Evolutionary conservation across 2,888 invertebrate species (phyloP).

Genomic region (Conchocele bisecta): DNA sequence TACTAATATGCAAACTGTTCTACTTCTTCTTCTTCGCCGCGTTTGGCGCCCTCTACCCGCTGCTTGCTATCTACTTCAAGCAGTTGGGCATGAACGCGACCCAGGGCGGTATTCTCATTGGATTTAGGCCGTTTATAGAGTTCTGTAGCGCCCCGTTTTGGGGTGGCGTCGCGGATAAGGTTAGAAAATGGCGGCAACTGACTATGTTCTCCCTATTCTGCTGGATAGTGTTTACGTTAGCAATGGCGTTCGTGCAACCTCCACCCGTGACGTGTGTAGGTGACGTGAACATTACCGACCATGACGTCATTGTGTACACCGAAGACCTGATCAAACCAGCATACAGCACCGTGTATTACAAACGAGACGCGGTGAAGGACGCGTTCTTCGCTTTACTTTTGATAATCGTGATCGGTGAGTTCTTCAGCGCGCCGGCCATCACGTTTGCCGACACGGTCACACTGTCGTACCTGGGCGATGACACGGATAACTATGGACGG

Average conservation of each 20-base stretch:
- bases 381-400: slow-evolving; percentile 97
- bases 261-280: slow-evolving; percentile 94
- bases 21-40: slow-evolving; percentile 99
- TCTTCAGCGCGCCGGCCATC: slow-evolving; percentile 97
- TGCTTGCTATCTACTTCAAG: slow-evolving; percentile 99
- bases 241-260: slow-evolving; percentile 97
- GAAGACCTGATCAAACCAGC: slow-evolving; percentile 86
- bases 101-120: slow-evolving; percentile 93
- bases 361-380: slow-evolving; percentile 93
- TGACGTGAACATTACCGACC: slow-evolving; percentile 85
- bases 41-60: slow-evolving; percentile 98
- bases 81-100: slow-evolving; percentile 99
- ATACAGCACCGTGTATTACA: slow-evolving; percentile 96
- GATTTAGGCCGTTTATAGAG: slow-evolving; percentile 97
- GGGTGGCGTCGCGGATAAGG: slow-evolving; percentile 96
- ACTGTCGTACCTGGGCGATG: slow-evolving; percentile 90
- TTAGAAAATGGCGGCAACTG: slow-evolving; percentile 86
- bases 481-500: slow-evolving; percentile 89
- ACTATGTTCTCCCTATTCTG: slow-evolving; percentile 94
- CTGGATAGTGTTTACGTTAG: slow-evolving; percentile 98
- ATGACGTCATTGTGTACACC: slow-evolving; percentile 38
- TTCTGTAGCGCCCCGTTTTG: slow-evolving; percentile 99
- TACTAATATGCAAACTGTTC: slow-evolving; percentile 97
- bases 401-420: slow-evolving; percentile 97
- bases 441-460: slow-evolving; percentile 90